Base-by-base conservation (phyloP, 2,113 vertebrate genomes). In the Petromus typicus region DNA sequence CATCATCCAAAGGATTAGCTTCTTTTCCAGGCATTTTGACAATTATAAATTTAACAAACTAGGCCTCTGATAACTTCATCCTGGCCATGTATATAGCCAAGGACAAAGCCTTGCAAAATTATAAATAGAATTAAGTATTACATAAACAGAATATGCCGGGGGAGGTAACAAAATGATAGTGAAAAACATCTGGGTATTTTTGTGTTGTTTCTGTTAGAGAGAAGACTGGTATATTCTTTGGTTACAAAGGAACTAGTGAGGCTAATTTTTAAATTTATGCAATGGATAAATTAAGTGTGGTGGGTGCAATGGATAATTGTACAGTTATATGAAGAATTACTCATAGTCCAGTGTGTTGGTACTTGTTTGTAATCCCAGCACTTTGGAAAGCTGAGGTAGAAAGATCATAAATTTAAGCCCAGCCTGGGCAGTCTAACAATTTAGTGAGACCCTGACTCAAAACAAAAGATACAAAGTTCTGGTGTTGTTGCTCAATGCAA, bases 81-180 rank as follows among this genome's bases (percentile, higher is more conserved):
- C 71, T 90, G 67, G 13, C 56, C 20, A 1, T 89, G 76, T 43
- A 81, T 80, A 96, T 75, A 95, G 92, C 91, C 69, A 81, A 86
- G 84, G 83, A 89, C 78, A 89, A 89, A 91, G 23, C 90, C 51
- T 30, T 88, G 40, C 78, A 92, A 48, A 67, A 75, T 95, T 97
- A 96, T 90, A 97, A 97, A 95, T 95, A 97, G 94, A 92, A 78
- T 51, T 80, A 61, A 87, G 76, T 79, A 48, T 93, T 92, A 57
- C 37, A 92, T 88, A 95, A 93, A 89, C 87, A 91, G 95, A 93
- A 75, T 88, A 85, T 90, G 54, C 25, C 90, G 71, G 61, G 79
- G 78, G 54, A 43, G 40, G 63, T 51, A 43, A 92, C 34, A 73
- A 61, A 95, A 84, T 87, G 54, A 80, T 61, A 95, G 73, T 40